Evolutionary conservation across 1,140 invertebrate genomes (phyloP).

Genomic region (Tribolium madens): DNA sequence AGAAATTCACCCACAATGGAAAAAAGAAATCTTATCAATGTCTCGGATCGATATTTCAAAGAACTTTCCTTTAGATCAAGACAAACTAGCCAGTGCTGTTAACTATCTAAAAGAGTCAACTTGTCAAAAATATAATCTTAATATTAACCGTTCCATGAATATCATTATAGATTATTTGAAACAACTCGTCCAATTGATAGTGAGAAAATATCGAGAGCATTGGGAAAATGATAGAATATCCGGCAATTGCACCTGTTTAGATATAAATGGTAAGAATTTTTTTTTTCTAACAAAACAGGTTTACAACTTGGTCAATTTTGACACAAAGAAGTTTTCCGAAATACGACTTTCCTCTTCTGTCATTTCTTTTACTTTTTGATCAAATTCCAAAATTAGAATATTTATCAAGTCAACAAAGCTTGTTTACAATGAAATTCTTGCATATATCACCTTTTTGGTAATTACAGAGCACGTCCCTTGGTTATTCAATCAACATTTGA

Average conservation of each 20-base stretch:
- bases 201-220: conserved; percentile 47
- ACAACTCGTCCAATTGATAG: conserved; percentile 53
- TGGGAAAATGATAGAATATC: conserved; percentile 47
- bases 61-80: conserved; percentile 42
- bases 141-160: conserved; percentile 30
- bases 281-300: too few relatives aligned
- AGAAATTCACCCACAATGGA: not conserved
- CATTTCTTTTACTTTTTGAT: too few relatives aligned
- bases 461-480: conserved; percentile 29
- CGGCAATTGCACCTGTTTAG: not conserved
- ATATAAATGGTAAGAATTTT: not conserved
- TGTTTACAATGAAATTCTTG: not conserved
- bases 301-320: too few relatives aligned
- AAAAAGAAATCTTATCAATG: not conserved
- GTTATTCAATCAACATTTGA: not conserved
- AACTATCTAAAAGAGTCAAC: conserved; percentile 43
- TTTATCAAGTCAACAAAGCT: too few relatives aligned
- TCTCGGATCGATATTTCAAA: conserved; percentile 43
- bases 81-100: conserved; percentile 46
- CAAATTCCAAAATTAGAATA: too few relatives aligned
- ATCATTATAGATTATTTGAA: conserved; percentile 46
- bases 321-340: too few relatives aligned
- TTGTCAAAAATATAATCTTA: not conserved
- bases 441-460: too few relatives aligned
- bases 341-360: too few relatives aligned